phyloP scores from a whole-genome alignment of 2,113 vertebrate genomes.

The Leptobrachium ailaonicum region DNA sequence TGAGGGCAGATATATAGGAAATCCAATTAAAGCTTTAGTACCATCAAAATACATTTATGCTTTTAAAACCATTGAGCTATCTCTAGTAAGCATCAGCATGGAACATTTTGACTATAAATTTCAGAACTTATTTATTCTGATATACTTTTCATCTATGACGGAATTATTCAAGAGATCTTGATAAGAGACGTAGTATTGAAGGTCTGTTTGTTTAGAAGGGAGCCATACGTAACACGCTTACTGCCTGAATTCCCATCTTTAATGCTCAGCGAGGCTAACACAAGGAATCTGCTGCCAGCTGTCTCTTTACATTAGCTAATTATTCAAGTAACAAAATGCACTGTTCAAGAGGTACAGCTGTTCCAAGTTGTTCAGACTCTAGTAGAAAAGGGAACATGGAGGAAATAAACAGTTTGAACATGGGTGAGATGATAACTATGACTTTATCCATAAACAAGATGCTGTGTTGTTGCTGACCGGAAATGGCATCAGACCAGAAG shows the following conservation, averaged over 20 bases:
- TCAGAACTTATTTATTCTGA: too few relatives aligned
- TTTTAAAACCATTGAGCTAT: too few relatives aligned
- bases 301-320: slow-evolving; percentile 45
- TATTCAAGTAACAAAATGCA: slow-evolving; percentile 44
- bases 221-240: slow-evolving; percentile 41
- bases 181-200: not conserved
- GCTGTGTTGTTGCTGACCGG: too few relatives aligned
- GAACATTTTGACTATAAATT: too few relatives aligned
- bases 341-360: slow-evolving; percentile 46
- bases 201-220: slow-evolving; percentile 32
- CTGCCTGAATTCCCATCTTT: slow-evolving; percentile 39
- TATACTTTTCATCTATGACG: too few relatives aligned
- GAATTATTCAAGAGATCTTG: too few relatives aligned
- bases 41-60: too few relatives aligned
- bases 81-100: too few relatives aligned
- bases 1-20: too few relatives aligned
- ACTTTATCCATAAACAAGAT: slow-evolving; percentile 15
- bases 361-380: slow-evolving; percentile 43
- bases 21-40: too few relatives aligned
- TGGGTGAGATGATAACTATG: slow-evolving; percentile 26
- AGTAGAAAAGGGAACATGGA: slow-evolving; percentile 22
- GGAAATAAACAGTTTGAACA: slow-evolving; percentile 30
- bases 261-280: slow-evolving; percentile 45
- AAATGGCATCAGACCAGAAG: too few relatives aligned
- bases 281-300: slow-evolving; percentile 37